A percentile compares a stretch with the other conserved stretches of the same genome.
Conservation (phyloP, 2,888 invertebrate species). For the Pyrrhosoma nymphula region DNA sequence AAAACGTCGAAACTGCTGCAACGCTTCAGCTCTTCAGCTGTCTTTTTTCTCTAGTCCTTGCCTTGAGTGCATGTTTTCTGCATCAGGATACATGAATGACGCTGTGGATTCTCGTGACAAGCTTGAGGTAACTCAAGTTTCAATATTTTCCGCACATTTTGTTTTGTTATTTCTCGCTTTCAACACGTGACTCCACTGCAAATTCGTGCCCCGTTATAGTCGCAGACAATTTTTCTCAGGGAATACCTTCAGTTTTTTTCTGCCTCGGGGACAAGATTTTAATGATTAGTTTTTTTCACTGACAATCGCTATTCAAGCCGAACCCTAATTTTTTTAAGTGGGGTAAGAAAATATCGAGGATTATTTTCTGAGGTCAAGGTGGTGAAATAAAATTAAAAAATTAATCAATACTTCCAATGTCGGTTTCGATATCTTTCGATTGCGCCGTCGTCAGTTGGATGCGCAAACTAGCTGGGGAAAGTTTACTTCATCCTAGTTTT, state of each 20-base stretch:
- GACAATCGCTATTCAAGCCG: neutral
- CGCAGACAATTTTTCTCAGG: neutral
- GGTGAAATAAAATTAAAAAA: no score
- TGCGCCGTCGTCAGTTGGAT: no score
- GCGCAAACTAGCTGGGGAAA: no score
- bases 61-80: neutral
- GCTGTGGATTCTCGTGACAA: neutral
- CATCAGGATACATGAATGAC: neutral
- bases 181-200: neutral
- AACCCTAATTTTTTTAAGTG: neutral
- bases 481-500: no score
- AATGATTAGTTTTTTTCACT: neutral
- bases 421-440: no score
- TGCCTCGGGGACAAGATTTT: neutral
- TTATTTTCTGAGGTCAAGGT: neutral
- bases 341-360: neutral
- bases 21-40: neutral
- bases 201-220: neutral
- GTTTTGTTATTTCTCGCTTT: neutral
- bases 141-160: neutral
- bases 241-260: neutral
- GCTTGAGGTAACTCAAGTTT: neutral
- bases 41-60: neutral
- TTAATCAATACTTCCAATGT: no score
- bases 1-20: neutral